Evolutionary conservation across 2,797 vertebrate genomes (phyloP).

Genomic region (Astyanax mexicanus): DNA sequence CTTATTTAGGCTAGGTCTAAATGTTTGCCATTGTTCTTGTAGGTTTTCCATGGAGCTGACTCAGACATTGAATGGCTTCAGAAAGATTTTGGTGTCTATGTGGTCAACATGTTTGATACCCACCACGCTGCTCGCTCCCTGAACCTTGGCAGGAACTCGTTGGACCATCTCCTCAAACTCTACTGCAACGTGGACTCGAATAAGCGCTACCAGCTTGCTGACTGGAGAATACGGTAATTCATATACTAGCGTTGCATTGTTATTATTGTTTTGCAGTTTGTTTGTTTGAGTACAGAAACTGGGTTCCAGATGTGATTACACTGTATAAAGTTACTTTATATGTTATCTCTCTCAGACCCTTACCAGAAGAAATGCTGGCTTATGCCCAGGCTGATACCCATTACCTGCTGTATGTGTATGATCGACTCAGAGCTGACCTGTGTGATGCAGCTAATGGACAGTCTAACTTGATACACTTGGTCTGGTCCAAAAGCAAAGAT

Average conservation of each 20-base stretch:
- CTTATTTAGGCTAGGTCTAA: no score
- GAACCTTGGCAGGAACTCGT: constrained; percentile 89
- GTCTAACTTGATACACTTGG: constrained; percentile 82
- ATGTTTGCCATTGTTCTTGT: constrained; percentile 12
- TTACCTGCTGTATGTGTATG: constrained; percentile 94
- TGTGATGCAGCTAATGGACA: constrained; percentile 82
- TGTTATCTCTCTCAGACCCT: constrained; percentile 77
- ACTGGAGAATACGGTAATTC: constrained; percentile 95
- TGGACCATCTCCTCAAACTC: constrained; percentile 90
- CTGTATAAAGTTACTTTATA: neutral
- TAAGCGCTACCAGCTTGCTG: constrained; percentile 96
- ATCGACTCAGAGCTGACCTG: constrained; percentile 83
- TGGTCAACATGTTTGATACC: constrained; percentile 96
- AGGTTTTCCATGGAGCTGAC: constrained; percentile 96
- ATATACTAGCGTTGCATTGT: neutral
- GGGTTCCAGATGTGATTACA: no score
- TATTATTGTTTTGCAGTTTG: no score
- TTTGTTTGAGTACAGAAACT: no score
- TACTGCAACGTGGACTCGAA: constrained; percentile 88
- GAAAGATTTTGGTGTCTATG: constrained; percentile 93
- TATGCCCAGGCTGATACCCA: constrained; percentile 95
- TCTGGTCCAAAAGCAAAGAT: constrained; percentile 92
- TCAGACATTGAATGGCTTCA: constrained; percentile 98
- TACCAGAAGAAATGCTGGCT: constrained; percentile 93
- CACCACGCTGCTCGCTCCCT: constrained; percentile 93